Base-by-base conservation (phyloP, 2,113 vertebrate genomes). In the Tamias sibiricus region DNA sequence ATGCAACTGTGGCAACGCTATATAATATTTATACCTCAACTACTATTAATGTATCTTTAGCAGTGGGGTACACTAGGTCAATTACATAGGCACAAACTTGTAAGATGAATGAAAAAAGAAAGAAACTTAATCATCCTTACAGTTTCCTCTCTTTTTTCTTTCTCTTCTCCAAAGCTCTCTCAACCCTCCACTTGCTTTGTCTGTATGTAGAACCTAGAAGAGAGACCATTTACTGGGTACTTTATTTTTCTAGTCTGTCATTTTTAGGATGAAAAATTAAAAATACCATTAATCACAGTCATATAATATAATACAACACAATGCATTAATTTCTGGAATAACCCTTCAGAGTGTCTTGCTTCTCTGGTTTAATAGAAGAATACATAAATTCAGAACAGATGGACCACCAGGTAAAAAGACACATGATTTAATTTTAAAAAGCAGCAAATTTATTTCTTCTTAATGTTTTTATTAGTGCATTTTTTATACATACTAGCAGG, bases 231-330 rank as follows among this genome's bases (percentile, higher is more conserved):
- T 54, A 47, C 11, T 54, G 20, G 54, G 14, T n/a, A 72, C 28
- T 82, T 54, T 10, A 8, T 81, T 80, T 94, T 66, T 71, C 28
- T 16, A 2, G 16, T 71, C 47, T 93, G n/a, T 91, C 76, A 68
- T 76, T 83, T 95, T 95, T 86, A 66, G 80, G 47, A 89, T 75
- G 10, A 79, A 82, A 93, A 84, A 32, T 35, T 69, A 76, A 94
- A 96, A 30, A 52, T 42, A 42, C 16, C 5, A 12, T 83, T 92
- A 71, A 26, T 84, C 52, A 87, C 42, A 94, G 16, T 82, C 44
- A 74, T 64, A 74, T 17, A 77, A 83, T 57, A 1, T 5, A 85
- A 75, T n/a, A 13, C 14, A 54, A 35, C 59, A 35, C 3, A 44
- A 44, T 9, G 5, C 16, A 57, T 79, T 91, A 57, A 37, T 37